Conservation (phyloP, 2,113 vertebrate species). For the Mesembrinibis cayennensis region DNA sequence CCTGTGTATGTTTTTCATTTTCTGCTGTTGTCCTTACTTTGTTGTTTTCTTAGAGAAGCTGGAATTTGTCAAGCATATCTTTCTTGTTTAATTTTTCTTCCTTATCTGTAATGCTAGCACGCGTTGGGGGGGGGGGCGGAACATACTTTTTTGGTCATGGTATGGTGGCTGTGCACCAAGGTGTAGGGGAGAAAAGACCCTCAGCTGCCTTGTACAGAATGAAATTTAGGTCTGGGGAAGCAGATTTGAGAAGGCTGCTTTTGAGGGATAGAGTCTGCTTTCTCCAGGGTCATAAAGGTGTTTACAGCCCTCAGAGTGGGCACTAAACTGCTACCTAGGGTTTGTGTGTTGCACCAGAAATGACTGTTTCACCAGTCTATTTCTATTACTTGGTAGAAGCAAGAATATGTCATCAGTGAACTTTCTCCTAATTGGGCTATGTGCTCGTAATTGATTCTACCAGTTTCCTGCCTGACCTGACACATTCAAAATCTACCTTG, state of each 20-base stretch:
- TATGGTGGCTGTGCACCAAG: background rate
- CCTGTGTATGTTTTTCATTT: too few species aligned
- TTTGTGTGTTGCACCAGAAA: background rate
- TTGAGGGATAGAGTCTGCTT: background rate
- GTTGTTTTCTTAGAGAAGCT: background rate
- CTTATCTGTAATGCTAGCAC: background rate
- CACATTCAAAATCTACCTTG: background rate
- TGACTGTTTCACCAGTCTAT: background rate
- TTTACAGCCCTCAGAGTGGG: background rate
- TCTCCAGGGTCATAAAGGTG: background rate
- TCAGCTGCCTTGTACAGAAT: background rate
- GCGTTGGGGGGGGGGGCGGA: accelerated
- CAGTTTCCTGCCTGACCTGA: background rate
- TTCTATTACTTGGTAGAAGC: background rate
- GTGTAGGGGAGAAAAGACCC: background rate
- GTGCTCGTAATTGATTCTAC: background rate
- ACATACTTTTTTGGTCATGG: background rate
- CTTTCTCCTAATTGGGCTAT: too few species aligned
- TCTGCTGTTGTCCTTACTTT: background rate
- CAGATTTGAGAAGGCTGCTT: background rate
- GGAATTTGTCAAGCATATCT: background rate
- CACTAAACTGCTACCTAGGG: background rate
- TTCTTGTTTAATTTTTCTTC: background rate
- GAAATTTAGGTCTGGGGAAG: background rate
- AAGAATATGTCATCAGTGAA: background rate